phyloP scores from a whole-genome alignment of 2,888 invertebrate genomes.

The Drosophila emarginata region DNA sequence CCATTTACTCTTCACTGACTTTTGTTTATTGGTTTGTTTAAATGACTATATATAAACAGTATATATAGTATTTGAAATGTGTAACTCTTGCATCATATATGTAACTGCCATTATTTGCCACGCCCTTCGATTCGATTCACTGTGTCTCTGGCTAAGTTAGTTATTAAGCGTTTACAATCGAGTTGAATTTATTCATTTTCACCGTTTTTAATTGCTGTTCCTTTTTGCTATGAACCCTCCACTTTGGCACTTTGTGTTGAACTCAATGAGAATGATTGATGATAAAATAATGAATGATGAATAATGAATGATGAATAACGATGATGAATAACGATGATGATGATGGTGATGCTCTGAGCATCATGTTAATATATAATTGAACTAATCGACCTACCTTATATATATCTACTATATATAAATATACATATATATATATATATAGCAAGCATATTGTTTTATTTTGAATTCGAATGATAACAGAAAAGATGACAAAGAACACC shows the following conservation, averaged over 20 bases:
- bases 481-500: constrained; percentile 27
- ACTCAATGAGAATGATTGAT: constrained; percentile 29
- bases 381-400: constrained; percentile 9
- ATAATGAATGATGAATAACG: too few species aligned
- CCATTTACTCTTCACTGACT: constrained; percentile 15
- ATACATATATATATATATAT: constrained; percentile 43
- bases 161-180: constrained; percentile 72
- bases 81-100: constrained; percentile 21
- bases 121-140: constrained; percentile 32
- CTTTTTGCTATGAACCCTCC: constrained; percentile 58
- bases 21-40: constrained; percentile 22
- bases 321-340: constrained; percentile 37
- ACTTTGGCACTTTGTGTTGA: constrained; percentile 54
- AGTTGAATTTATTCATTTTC: constrained; percentile 44
- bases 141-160: constrained; percentile 59
- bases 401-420: constrained; percentile 44
- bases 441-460: constrained; percentile 59
- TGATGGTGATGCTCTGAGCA: constrained; percentile 66
- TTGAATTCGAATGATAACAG: constrained; percentile 47
- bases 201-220: constrained; percentile 58
- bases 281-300: constrained; percentile 36
- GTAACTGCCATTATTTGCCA: constrained; percentile 52
- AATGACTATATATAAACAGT: background rate
- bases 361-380: constrained; percentile 42
- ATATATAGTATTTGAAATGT: constrained; percentile 27